Percentiles rank a stretch among this genome's conserved stretches.
Evolutionary conservation across 2,797 vertebrate genomes (phyloP).

Genomic region (Caiman crocodilus): DNA sequence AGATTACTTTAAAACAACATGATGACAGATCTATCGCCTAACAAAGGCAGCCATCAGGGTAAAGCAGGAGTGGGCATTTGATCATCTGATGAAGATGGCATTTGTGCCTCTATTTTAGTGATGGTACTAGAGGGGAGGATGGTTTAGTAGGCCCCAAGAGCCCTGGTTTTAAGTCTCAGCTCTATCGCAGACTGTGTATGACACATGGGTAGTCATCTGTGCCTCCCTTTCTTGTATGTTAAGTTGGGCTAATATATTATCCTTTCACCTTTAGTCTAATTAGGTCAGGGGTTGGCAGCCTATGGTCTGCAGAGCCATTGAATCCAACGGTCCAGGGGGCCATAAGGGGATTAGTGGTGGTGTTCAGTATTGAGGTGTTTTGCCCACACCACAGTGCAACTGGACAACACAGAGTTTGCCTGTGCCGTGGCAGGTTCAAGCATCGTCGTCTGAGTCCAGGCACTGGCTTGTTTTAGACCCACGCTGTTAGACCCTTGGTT

Average conservation of each 20-base stretch:
- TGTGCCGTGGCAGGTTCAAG: no score
- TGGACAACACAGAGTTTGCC: no score
- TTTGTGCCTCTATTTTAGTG: neutral
- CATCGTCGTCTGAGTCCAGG: no score
- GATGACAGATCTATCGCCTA: neutral
- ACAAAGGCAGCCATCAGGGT: neutral
- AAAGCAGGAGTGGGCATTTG: neutral
- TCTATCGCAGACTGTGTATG: neutral
- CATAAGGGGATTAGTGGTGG: no score
- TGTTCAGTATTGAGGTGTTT: no score
- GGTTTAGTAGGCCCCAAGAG: accelerated
- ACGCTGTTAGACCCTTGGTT: no score
- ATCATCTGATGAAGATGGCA: neutral
- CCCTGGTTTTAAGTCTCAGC: neutral
- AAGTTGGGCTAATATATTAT: neutral
- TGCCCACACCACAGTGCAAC: no score
- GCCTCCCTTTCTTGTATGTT: neutral
- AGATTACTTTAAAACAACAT: constrained; percentile 4
- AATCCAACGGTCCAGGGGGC: no score
- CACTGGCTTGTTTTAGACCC: no score
- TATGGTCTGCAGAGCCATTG: no score
- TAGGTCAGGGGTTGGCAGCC: no score
- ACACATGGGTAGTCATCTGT: neutral
- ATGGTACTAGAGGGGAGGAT: neutral
- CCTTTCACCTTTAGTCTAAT: no score